Evolutionary conservation across 2,113 vertebrate genomes (phyloP).

Genomic region (Xiphorhynchus elegans): DNA sequence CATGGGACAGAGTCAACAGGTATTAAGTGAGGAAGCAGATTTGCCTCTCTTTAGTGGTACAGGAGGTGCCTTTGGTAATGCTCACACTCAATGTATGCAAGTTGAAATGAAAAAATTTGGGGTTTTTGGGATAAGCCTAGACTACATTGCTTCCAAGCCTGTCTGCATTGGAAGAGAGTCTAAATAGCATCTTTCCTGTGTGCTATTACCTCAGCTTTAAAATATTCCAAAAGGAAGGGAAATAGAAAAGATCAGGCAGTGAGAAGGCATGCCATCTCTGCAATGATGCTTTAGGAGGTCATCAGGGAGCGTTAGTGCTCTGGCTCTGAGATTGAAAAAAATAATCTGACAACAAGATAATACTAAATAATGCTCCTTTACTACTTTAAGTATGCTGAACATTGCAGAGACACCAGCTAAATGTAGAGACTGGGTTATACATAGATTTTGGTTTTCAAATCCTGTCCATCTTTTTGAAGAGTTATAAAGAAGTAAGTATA

Average conservation of each 20-base stretch:
- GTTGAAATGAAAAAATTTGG: not conserved
- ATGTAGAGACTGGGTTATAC: not conserved
- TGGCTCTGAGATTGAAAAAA: not conserved
- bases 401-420: not conserved
- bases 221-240: conserved; percentile 30
- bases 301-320: not conserved
- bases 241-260: conserved; percentile 1
- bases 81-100: not conserved
- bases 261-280: not conserved
- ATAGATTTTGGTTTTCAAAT: not conserved
- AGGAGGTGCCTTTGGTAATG: not conserved
- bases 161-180: not conserved
- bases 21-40: not conserved
- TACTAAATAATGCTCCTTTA: not conserved
- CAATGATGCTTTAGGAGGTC: not conserved
- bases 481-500: not conserved
- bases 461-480: not conserved
- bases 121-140: not conserved
- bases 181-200: not conserved
- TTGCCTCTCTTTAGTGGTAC: not conserved
- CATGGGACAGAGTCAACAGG: not conserved
- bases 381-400: not conserved
- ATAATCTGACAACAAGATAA: not conserved
- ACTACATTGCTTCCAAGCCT: not conserved
- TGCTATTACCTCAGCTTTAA: not conserved